phyloP scores from a whole-genome alignment of 1,140 invertebrate genomes.

The Eufriesea mexicana region DNA sequence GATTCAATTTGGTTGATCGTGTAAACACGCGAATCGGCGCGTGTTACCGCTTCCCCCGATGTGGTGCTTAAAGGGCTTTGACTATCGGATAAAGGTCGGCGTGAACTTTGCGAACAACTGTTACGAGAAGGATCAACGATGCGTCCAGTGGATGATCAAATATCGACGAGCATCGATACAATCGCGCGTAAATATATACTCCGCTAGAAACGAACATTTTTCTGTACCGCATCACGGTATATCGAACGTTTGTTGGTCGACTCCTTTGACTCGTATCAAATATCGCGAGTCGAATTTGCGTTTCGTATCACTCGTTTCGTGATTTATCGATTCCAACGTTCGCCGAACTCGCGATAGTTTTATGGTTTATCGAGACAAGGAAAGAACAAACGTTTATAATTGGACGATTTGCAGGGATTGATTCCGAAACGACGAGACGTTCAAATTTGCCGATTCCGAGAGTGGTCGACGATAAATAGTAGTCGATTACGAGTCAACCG shows the following conservation, averaged over 20 bases:
- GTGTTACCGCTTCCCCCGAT: neutral
- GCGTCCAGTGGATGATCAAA: neutral
- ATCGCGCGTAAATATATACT: neutral
- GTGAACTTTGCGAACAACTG: slow-evolving; percentile 3
- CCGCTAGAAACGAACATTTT: neutral
- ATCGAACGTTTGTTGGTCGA: neutral
- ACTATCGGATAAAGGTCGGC: slow-evolving; percentile 9
- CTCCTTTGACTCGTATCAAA: neutral
- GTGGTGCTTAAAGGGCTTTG: slow-evolving; percentile 46
- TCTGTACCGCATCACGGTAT: neutral
- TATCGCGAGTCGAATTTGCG: neutral
- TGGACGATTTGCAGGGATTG: neutral
- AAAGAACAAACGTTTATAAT: neutral
- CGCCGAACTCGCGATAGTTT: neutral
- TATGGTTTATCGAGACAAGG: too few species aligned
- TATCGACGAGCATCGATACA: neutral
- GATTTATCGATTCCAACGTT: neutral
- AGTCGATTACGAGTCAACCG: neutral
- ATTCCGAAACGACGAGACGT: neutral
- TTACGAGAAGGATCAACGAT: neutral
- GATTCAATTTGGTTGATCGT: too few species aligned
- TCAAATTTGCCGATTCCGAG: neutral
- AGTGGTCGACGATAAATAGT: too few species aligned
- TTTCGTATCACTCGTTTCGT: neutral
- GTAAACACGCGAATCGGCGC: neutral